Evolutionary conservation across 2,888 invertebrate genomes (phyloP).

Genomic region (Suillia variegata): DNA sequence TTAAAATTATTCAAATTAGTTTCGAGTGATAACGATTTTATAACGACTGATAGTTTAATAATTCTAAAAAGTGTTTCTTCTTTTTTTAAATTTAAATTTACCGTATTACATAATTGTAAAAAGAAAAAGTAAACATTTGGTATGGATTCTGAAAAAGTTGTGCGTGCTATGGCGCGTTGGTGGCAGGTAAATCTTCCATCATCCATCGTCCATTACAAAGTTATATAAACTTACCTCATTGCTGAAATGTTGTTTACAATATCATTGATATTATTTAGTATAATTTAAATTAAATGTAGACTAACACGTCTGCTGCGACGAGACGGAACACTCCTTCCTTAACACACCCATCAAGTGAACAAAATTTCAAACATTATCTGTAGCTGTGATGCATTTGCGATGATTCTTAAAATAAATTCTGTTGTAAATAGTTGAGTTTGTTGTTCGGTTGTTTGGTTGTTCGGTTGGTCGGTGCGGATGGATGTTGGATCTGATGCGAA

Average conservation of each 20-base stretch:
- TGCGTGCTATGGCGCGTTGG: conserved; percentile 61
- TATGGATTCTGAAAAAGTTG: conserved; percentile 61
- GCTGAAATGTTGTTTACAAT: too few species aligned
- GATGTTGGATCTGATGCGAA: background rate
- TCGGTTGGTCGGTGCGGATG: too few species aligned
- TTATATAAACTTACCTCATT: background rate
- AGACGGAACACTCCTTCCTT: background rate
- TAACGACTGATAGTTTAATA: conserved; percentile 14
- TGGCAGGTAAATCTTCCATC: conserved; percentile 61
- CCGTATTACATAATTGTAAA: background rate
- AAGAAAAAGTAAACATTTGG: conserved; percentile 4
- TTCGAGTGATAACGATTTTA: conserved; percentile 8
- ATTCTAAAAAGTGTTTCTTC: conserved; percentile 23
- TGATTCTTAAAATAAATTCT: too few species aligned
- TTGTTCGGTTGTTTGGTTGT: too few species aligned
- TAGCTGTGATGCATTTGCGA: too few species aligned
- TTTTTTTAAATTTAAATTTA: too few species aligned
- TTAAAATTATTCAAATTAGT: background rate
- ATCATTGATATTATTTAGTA: too few species aligned
- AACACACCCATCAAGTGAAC: too few species aligned
- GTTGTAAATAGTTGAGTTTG: too few species aligned
- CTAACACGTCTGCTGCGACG: background rate
- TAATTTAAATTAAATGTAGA: background rate
- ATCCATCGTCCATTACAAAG: background rate
- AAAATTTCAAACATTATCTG: too few species aligned